Percentiles rank a stretch among this genome's conserved stretches.
phyloP scores from a whole-genome alignment of 2,888 invertebrate genomes.

The Conchocele bisecta region DNA sequence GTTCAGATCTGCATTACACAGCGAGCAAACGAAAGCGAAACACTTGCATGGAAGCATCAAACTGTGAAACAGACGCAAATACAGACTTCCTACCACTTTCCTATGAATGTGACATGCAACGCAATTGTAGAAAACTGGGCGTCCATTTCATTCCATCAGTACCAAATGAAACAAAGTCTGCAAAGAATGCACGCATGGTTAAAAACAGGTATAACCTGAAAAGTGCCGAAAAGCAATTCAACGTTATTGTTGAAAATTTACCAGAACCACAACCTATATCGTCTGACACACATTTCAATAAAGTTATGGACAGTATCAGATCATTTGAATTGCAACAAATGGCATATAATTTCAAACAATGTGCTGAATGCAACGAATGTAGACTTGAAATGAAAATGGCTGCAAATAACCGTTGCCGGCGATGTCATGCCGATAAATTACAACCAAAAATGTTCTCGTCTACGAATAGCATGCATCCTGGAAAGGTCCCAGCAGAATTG shows the following conservation, averaged over 20 bases:
- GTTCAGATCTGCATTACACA: no score
- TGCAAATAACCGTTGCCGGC: conserved; percentile 15
- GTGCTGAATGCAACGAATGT: conserved; percentile 31
- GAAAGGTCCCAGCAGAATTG: conserved; percentile 24
- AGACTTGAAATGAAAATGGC: conserved; percentile 27
- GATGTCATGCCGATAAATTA: conserved; percentile 30
- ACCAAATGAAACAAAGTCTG: no score
- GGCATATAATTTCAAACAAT: conserved; percentile 31
- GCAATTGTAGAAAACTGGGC: no score
- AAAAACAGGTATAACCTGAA: no score
- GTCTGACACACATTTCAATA: conserved; percentile 21
- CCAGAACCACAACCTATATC: conserved; percentile 18
- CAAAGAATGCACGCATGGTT: no score
- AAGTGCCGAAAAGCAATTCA: neutral
- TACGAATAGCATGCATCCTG: conserved; percentile 48
- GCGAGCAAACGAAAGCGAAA: no score
- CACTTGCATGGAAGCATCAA: no score
- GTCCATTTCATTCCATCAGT: no score
- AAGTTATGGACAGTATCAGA: conserved; percentile 38
- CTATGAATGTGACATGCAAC: no score
- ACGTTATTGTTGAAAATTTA: neutral
- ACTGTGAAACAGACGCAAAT: no score
- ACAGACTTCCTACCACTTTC: no score
- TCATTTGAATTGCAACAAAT: conserved; percentile 50
- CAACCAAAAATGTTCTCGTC: conserved; percentile 35